These are phyloP conservation scores for Peromyscus melanophrys DNA, from an alignment of 2,797 vertebrate genomes.

Conservation along the genomic window DNA sequence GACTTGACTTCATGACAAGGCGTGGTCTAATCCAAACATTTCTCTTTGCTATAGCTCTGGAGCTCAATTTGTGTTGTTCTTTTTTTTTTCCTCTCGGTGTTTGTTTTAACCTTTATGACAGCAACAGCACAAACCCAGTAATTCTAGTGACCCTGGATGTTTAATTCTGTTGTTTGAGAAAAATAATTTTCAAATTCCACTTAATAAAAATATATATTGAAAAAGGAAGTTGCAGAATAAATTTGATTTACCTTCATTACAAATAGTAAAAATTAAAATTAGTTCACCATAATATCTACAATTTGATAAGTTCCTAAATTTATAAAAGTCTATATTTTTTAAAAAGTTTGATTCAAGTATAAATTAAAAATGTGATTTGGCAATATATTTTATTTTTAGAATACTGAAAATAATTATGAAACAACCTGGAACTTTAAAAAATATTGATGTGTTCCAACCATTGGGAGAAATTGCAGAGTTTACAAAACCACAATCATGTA, in stretches of 20 bases:
- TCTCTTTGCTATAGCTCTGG: neutral
- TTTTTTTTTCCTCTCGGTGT: neutral
- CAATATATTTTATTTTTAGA: neutral
- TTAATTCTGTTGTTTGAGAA: conserved; percentile 7
- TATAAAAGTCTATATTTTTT: neutral
- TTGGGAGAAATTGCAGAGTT: neutral
- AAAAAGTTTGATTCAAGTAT: neutral
- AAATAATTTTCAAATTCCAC: neutral
- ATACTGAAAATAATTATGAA: neutral
- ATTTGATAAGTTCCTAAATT: neutral
- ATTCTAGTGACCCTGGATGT: conserved; percentile 52
- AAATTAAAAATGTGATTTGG: neutral
- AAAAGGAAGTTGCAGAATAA: neutral
- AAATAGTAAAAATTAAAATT: neutral
- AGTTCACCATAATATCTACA: neutral
- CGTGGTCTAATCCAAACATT: conserved; percentile 56
- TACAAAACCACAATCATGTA: neutral
- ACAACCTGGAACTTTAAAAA: neutral
- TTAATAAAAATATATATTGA: conserved; percentile 23
- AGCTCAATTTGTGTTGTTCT: neutral
- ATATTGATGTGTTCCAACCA: no score
- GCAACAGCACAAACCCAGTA: no score
- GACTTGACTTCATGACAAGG: neutral
- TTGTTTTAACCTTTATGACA: neutral
- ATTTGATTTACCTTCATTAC: neutral